Percentiles rank a stretch among this genome's conserved stretches.
Conservation (phyloP, 2,113 vertebrate genomes). For the Misgurnus anguillicaudatus region DNA sequence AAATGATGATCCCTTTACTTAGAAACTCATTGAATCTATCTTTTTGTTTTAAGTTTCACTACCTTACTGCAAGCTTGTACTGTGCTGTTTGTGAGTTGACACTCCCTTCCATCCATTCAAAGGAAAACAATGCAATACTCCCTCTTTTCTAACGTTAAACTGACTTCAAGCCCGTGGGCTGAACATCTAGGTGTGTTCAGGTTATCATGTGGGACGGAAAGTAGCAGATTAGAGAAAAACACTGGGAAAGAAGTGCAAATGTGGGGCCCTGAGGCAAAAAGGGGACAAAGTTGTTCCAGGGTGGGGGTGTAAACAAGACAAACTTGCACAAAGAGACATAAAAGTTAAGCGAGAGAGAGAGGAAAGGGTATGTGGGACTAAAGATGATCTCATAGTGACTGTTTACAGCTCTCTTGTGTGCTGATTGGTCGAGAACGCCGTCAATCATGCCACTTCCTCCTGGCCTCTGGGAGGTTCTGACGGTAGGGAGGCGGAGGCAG, state of each 20-base stretch:
- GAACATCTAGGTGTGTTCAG: not conserved
- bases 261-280: constrained; percentile 48
- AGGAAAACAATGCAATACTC: not conserved
- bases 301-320: constrained; percentile 57
- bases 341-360: constrained; percentile 35
- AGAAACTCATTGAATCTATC: not conserved
- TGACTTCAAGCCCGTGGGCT: not conserved
- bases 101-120: constrained; percentile 13
- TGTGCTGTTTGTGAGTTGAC: not conserved
- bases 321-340: constrained; percentile 34
- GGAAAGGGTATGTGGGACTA: constrained; percentile 47
- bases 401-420: not conserved
- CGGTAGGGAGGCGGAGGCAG: constrained; percentile 60
- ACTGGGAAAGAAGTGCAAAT: constrained; percentile 28
- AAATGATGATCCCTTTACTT: too few species aligned
- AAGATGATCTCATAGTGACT: constrained; percentile 19
- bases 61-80: not conserved
- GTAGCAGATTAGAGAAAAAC: not conserved
- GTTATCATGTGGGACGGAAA: not conserved
- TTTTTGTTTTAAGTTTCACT: not conserved
- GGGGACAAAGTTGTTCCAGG: constrained; percentile 51
- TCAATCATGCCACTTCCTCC: constrained; percentile 74
- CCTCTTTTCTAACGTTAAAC: not conserved
- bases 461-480: constrained; percentile 53
- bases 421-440: constrained; percentile 64